Base-by-base conservation (phyloP, 1,140 invertebrate genomes). In the Ceratina japonica region DNA sequence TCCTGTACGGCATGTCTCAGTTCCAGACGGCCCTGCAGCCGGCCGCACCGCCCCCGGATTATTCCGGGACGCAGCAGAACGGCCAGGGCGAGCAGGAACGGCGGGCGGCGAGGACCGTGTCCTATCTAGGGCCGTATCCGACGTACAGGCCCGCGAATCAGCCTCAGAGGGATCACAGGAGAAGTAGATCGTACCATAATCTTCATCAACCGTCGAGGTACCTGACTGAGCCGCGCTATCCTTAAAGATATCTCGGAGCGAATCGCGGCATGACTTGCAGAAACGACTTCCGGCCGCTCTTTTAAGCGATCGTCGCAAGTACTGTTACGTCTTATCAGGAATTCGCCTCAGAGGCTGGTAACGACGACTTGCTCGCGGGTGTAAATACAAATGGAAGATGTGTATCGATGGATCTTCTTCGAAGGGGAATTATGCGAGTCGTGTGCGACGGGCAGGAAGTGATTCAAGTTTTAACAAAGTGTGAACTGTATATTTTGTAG, bases 1-100 rank as follows among this genome's bases (percentile, higher is more conserved):
- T 93, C 12, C 91, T 94, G 0, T 93, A 93, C 51, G 89, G 87
- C 7, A 83, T 92, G 18, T 94, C 94, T 74, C 93, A 95, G 81
- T 95, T 95, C 79, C 94, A 94, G 61, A 88, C 89, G 13, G 59
- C 69, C 22, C 15, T 16, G 5, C 52, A 74, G 3, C 61, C 62
- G 0, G n/a, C 16, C 3, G 59, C 81, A 7, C 88, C 90, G 1
- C 88, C 86, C 3, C 90, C 89, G 0, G 91, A 92, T 65, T 92
- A 92, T 69, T 89, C 90, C 18, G 91, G 89, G 0, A 85, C 89
- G 4, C 24, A 8, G 8, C 61, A 72, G 20, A 44, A 3, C 37
- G 8, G 16, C 49, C 59, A 62, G 20, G 31, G 13, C 7, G 49
- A 52, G 5, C 62, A 69, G n/a, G 70, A 84, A 5, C 58, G 31